Evolutionary conservation across 2,113 vertebrate genomes (phyloP).

Genomic region (Chionis minor): DNA sequence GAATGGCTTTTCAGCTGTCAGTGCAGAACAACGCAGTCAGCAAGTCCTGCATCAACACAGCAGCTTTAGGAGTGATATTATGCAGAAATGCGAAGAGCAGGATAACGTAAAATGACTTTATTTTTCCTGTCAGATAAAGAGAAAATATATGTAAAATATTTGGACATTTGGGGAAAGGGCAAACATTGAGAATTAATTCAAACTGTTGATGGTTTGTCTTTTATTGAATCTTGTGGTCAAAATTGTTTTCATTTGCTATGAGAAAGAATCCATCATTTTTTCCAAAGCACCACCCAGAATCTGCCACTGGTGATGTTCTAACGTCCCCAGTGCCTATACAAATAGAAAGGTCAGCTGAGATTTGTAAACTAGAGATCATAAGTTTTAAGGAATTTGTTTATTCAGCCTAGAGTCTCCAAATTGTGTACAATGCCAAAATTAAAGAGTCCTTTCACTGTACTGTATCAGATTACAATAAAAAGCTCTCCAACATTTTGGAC

Average conservation of each 20-base stretch:
- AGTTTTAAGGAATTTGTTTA: slow-evolving; percentile 74
- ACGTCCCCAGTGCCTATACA: slow-evolving; percentile 60
- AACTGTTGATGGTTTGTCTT: slow-evolving; percentile 53
- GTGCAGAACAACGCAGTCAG: background rate
- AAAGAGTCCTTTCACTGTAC: slow-evolving; percentile 66
- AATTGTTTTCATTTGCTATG: slow-evolving; percentile 65
- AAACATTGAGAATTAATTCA: slow-evolving; percentile 49
- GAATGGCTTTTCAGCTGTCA: background rate
- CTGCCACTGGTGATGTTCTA: slow-evolving; percentile 66
- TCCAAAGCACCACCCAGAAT: slow-evolving; percentile 69
- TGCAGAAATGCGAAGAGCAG: slow-evolving; percentile 1
- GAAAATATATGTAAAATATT: slow-evolving; percentile 28
- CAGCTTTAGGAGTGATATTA: background rate
- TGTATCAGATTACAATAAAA: slow-evolving; percentile 55
- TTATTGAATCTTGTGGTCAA: slow-evolving; percentile 54
- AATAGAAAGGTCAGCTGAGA: slow-evolving; percentile 72
- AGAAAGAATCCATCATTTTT: slow-evolving; percentile 68
- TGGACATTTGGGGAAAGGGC: background rate
- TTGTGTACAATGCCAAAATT: slow-evolving; percentile 71
- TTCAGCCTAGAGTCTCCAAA: slow-evolving; percentile 71
- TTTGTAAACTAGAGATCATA: slow-evolving; percentile 74
- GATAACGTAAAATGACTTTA: background rate
- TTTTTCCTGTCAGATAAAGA: background rate
- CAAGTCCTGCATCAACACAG: background rate
- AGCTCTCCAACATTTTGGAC: slow-evolving; percentile 13